Base-by-base conservation (phyloP, 2,888 invertebrate species). In the Agelastica alni region DNA sequence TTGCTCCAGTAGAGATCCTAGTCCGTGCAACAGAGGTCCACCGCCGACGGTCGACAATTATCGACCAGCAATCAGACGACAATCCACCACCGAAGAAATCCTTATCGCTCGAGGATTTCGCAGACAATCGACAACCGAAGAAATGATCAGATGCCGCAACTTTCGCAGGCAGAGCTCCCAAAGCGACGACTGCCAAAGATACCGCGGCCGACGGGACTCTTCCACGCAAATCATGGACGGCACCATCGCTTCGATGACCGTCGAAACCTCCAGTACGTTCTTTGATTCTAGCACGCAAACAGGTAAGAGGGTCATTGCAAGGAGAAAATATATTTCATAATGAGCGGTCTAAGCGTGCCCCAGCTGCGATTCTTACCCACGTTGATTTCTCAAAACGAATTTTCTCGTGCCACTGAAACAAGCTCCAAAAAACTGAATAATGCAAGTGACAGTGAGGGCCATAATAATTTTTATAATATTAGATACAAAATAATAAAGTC, bases 281-380 rank as follows among this genome's bases (percentile, higher is more conserved):
- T 93, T 93, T 74, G 93, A 93, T 78, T 92, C 91, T 63, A 92
- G 93, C 76, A 93, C 93, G 17, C 93, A 93, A 79, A 93, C 93
- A 74, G 93, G 93, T 93, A 72, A 87, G 89, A 59, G 59, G 63
- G 56, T 45, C 48, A 48, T 51, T 58, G 49, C 44, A 53, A 51
- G 52, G 45, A 26, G 18, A 47, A 44, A 54, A 45, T 54, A 46
- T 54, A 54, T 54, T 54, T 54, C 53, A 54, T 54, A 54, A 54
- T 47, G 17, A 26, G 26, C 26, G 26, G 26, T 26, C 9, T 7
- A 1, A 26, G 6, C 9, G 14, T 14, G 7, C 9, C 10, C 30
- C 14, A 34, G 34, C 34, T 13, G 14, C 34, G 14, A 4, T 34
- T 13, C 14, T 34, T 13, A 13, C 4, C 12, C 7, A 3, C 7